Evolutionary conservation across 2,113 vertebrate genomes (phyloP).

Genomic region (Typhlomys cinereus): DNA sequence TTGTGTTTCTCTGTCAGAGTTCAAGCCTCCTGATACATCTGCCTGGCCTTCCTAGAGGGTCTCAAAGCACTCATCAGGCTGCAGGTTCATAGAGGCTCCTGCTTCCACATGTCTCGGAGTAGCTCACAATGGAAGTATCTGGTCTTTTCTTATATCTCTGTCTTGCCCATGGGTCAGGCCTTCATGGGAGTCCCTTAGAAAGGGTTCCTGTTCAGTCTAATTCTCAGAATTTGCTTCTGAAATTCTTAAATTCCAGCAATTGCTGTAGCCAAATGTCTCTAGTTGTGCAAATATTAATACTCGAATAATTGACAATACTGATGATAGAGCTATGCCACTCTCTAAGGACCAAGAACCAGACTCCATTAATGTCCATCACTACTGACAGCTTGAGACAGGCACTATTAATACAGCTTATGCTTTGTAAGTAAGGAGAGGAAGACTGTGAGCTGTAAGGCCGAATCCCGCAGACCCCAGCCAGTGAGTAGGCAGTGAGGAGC

Average conservation of each 20-base stretch:
- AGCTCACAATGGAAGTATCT: background rate
- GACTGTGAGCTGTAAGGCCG: background rate
- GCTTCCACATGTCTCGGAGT: background rate
- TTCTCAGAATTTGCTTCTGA: background rate
- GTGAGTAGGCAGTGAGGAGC: no score
- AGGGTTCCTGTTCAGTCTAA: background rate
- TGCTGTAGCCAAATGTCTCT: background rate
- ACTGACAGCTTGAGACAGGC: background rate
- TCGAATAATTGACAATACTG: background rate
- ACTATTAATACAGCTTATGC: background rate
- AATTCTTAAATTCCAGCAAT: background rate
- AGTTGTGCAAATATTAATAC: background rate
- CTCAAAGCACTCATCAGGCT: accelerated
- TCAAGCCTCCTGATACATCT: background rate
- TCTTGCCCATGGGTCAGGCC: background rate
- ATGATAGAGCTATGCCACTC: background rate
- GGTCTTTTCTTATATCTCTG: background rate
- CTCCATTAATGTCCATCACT: background rate
- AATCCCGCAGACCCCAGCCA: no score
- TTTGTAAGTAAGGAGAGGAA: background rate
- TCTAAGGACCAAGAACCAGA: background rate
- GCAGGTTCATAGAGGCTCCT: background rate
- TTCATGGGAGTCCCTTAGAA: background rate
- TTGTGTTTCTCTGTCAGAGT: background rate
- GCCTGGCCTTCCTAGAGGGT: background rate